Conservation (phyloP, 2,888 invertebrate species). For the Cacoxenus indagator region DNA sequence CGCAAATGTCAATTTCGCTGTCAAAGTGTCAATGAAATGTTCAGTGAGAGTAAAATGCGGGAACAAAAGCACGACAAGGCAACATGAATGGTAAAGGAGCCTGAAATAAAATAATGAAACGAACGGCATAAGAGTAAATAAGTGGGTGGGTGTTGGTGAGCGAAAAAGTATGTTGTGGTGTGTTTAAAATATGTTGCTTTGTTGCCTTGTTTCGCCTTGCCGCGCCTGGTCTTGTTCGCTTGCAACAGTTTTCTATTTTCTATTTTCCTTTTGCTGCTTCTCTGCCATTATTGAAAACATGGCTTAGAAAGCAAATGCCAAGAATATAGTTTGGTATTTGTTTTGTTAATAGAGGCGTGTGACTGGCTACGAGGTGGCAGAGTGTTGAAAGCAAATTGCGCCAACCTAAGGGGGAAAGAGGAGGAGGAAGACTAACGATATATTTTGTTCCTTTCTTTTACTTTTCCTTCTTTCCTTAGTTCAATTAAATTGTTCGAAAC, state of each 20-base stretch:
- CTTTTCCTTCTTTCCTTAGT: no score
- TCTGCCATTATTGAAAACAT: slow-evolving; percentile 55
- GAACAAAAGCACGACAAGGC: slow-evolving; percentile 40
- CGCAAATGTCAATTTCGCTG: slow-evolving; percentile 63
- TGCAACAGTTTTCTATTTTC: slow-evolving; percentile 13
- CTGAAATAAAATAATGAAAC: not conserved
- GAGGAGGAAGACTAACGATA: not conserved
- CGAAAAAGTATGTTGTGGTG: no score
- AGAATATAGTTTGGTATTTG: slow-evolving; percentile 46
- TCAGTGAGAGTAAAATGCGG: slow-evolving; percentile 62
- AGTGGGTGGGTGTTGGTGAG: no score
- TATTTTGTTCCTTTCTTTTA: slow-evolving; percentile 24
- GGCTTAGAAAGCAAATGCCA: slow-evolving; percentile 55
- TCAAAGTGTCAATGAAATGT: slow-evolving; percentile 63
- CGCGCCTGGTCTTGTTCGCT: slow-evolving; percentile 25
- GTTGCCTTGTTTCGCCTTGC: slow-evolving; percentile 23
- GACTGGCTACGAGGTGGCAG: not conserved
- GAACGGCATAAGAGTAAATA: not conserved
- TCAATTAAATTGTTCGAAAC: slow-evolving; percentile 57
- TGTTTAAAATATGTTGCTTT: no score
- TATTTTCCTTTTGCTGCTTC: not conserved
- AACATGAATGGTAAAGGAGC: not conserved
- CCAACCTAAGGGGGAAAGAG: not conserved
- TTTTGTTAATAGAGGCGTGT: slow-evolving; percentile 54
- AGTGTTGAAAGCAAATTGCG: not conserved